phyloP scores from a whole-genome alignment of 2,888 invertebrate genomes.

The Agriopis marginaria region DNA sequence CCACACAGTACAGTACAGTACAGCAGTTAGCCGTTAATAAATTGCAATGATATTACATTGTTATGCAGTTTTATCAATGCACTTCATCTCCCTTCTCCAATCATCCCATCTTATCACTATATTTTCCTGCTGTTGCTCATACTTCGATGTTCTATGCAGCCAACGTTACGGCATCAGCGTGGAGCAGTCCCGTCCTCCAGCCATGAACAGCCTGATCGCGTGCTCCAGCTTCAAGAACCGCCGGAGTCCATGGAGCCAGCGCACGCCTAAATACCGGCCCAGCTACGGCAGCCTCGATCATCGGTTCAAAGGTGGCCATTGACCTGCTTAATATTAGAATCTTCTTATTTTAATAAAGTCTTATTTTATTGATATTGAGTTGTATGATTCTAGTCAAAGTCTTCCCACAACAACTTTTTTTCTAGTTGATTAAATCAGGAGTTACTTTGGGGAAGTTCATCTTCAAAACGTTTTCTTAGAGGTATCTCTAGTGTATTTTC shows the following conservation, averaged over 20 bases:
- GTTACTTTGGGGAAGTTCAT: too few species aligned
- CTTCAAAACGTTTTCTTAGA: too few species aligned
- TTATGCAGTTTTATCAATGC: too few species aligned
- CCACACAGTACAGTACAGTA: too few species aligned
- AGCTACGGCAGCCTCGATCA: slow-evolving; percentile 79
- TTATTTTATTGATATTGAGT: neutral
- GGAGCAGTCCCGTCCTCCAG: slow-evolving; percentile 89
- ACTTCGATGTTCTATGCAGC: slow-evolving; percentile 51
- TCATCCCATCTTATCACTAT: too few species aligned
- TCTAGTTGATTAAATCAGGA: too few species aligned
- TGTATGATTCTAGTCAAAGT: neutral
- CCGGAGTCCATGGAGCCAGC: slow-evolving; percentile 79
- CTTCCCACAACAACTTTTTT: too few species aligned
- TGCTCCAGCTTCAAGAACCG: slow-evolving; percentile 92
- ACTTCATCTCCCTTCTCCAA: too few species aligned
- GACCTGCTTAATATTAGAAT: slow-evolving; percentile 1
- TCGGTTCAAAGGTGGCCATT: slow-evolving; percentile 70
- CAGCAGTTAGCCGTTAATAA: too few species aligned
- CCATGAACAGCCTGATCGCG: slow-evolving; percentile 91
- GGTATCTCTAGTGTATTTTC: too few species aligned
- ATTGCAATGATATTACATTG: too few species aligned
- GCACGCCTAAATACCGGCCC: slow-evolving; percentile 74
- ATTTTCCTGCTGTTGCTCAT: neutral
- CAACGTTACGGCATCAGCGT: slow-evolving; percentile 85
- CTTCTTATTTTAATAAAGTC: neutral